These are phyloP conservation scores for Lasioglossum baleicum DNA, from an alignment of 1,140 invertebrate species.

Conservation along the genomic window DNA sequence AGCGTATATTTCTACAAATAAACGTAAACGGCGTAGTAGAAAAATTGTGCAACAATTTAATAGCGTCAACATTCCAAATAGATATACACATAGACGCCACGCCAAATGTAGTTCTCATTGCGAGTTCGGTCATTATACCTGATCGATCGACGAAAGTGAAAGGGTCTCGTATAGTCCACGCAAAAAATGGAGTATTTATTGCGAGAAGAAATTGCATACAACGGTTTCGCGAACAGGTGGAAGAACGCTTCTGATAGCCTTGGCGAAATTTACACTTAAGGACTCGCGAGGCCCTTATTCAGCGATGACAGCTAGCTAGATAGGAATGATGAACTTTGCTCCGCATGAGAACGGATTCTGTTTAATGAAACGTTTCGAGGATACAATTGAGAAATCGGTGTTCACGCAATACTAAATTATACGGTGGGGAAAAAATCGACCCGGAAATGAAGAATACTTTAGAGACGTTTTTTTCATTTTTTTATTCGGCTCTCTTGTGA, in stretches of 20 bases:
- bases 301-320: background rate
- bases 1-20: no score
- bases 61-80: no score
- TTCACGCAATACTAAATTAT: no score
- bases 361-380: constrained; percentile 7
- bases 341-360: background rate
- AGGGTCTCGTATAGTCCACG: background rate
- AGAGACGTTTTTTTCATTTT: no score
- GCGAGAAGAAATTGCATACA: background rate
- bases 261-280: constrained; percentile 10
- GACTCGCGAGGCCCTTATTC: background rate
- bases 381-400: no score
- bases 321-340: background rate
- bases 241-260: background rate
- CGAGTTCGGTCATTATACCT: background rate
- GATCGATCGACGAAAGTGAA: constrained; percentile 5
- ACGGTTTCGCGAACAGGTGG: background rate
- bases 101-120: background rate
- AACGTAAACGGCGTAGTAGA: no score
- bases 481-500: no score
- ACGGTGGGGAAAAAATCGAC: no score
- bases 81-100: no score
- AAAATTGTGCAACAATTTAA: no score
- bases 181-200: background rate
- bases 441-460: no score